Conservation (phyloP, 2,888 invertebrate genomes). For the Apotomis turbidana region DNA sequence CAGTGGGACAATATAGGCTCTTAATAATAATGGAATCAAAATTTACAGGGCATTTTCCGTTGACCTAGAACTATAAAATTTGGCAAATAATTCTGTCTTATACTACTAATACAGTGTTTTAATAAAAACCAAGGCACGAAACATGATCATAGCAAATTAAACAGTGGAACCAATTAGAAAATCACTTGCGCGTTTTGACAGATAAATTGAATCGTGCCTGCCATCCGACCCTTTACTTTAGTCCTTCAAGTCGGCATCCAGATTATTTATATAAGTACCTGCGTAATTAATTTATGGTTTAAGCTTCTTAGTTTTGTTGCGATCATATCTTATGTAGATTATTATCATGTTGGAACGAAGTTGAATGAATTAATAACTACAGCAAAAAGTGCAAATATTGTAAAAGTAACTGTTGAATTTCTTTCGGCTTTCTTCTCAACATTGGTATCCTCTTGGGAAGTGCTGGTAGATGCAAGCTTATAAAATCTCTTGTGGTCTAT, state of each 20-base stretch:
- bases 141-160: constrained; percentile 3
- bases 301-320: constrained; percentile 12
- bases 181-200: constrained; percentile 31
- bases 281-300: constrained; percentile 25
- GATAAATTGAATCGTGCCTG: constrained; percentile 39
- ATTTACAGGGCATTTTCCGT: too few relatives aligned
- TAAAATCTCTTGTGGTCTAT: too few relatives aligned
- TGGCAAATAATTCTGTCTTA: too few relatives aligned
- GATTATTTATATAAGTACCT: constrained; percentile 28
- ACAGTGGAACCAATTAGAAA: constrained; percentile 35
- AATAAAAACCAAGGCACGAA: not conserved
- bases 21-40: too few relatives aligned
- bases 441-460: too few relatives aligned
- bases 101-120: too few relatives aligned
- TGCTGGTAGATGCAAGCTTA: too few relatives aligned
- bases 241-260: constrained; percentile 54
- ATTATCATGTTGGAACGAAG: not conserved
- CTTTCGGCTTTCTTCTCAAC: too few relatives aligned
- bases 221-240: constrained; percentile 59
- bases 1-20: too few relatives aligned
- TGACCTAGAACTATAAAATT: too few relatives aligned
- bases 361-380: not conserved
- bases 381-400: too few relatives aligned
- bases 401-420: too few relatives aligned
- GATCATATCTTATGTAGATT: constrained; percentile 2